Percentiles rank a stretch among this genome's conserved stretches.
Conservation (phyloP, 1,140 invertebrate species). For the Drosophila mojavensis region DNA sequence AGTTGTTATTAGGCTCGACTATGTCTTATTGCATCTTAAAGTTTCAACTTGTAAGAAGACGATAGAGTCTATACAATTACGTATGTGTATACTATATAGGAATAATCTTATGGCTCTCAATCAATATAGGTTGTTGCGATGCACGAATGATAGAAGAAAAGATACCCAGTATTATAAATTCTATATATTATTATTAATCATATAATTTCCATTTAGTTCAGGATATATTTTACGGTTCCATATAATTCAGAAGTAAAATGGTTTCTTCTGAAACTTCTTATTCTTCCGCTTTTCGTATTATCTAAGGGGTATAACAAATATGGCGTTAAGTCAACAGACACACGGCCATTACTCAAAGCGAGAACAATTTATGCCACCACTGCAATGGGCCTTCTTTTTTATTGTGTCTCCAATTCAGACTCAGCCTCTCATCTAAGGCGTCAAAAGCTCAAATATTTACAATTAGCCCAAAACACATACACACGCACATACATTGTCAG, state of each 20-base stretch:
- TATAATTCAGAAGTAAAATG: too few relatives aligned
- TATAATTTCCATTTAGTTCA: not conserved
- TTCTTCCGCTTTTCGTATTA: too few relatives aligned
- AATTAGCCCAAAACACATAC: slow-evolving; percentile 36
- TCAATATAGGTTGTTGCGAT: too few relatives aligned
- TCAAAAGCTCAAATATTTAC: slow-evolving; percentile 83
- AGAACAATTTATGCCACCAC: slow-evolving; percentile 72
- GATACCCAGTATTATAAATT: too few relatives aligned
- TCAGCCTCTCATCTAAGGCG: slow-evolving; percentile 61
- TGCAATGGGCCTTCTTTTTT: slow-evolving; percentile 52
- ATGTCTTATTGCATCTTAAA: too few relatives aligned
- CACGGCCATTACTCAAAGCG: slow-evolving; percentile 70
- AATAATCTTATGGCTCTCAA: not conserved
- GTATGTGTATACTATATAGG: too few relatives aligned
- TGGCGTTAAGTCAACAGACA: slow-evolving; percentile 70
- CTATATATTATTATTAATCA: not conserved
- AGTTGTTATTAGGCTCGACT: too few relatives aligned
- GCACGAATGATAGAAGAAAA: too few relatives aligned
- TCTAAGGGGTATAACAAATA: slow-evolving; percentile 60
- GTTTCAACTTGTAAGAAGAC: too few relatives aligned
- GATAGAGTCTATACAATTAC: too few relatives aligned
- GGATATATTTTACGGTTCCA: too few relatives aligned
- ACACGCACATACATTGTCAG: slow-evolving; percentile 1
- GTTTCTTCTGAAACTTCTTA: too few relatives aligned
- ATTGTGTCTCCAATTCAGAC: slow-evolving; percentile 1